Evolutionary conservation across 92 coral and sea anemone species (phyloP).

Genomic region (Palythoa heliodiscus): DNA sequence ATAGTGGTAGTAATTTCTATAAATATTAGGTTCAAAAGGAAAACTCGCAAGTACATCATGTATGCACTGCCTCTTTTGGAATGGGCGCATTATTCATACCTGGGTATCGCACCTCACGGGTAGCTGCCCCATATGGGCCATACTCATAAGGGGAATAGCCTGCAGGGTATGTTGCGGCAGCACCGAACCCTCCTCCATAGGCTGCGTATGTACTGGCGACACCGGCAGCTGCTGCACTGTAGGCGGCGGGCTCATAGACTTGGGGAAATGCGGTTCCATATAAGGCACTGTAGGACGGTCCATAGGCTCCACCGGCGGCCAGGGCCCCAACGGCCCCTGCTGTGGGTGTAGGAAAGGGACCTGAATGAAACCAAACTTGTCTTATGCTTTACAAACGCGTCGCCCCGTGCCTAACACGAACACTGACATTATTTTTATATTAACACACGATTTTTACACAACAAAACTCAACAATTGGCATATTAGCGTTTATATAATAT

Average conservation of each 20-base stretch:
- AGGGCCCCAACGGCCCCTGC: slow-evolving; percentile 65
- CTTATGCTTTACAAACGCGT: slow-evolving; percentile 4
- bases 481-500: slow-evolving; percentile 23
- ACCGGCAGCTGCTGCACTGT: slow-evolving; percentile 66
- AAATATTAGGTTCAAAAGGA: too few species aligned
- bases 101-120: slow-evolving; percentile 81
- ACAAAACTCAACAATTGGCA: slow-evolving; percentile 18
- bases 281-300: slow-evolving; percentile 73
- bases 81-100: slow-evolving; percentile 72
- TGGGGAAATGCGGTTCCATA: slow-evolving; percentile 83
- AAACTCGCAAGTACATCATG: slow-evolving; percentile 5
- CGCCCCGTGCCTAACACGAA: neutral
- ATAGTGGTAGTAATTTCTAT: neutral
- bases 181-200: slow-evolving; percentile 66
- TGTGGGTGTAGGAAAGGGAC: slow-evolving; percentile 71
- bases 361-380: slow-evolving; percentile 45
- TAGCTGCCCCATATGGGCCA: slow-evolving; percentile 62
- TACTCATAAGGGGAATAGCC: slow-evolving; percentile 74
- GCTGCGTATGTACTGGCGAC: slow-evolving; percentile 66
- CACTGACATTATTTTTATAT: slow-evolving; percentile 13
- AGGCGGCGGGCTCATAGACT: slow-evolving; percentile 81
- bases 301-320: slow-evolving; percentile 63
- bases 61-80: slow-evolving; percentile 78
- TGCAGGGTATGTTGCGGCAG: slow-evolving; percentile 55
- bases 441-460: slow-evolving; percentile 1